Evolutionary conservation across 2,113 vertebrate species (phyloP).

Genomic region (Opisthocomus hoazin): DNA sequence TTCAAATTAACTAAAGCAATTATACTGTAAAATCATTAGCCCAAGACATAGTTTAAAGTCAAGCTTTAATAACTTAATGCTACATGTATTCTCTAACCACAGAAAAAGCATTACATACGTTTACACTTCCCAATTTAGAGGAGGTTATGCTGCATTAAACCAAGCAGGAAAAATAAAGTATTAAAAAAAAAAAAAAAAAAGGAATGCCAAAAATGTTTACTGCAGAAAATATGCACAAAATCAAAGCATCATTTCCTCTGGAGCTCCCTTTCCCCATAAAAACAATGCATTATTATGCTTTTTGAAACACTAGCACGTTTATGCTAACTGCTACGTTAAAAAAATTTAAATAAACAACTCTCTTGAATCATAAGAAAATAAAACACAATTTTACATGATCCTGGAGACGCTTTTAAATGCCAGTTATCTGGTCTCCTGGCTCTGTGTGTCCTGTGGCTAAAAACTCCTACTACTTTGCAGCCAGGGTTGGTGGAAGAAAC

Average conservation of each 20-base stretch:
- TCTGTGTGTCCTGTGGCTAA: background rate
- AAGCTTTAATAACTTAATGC: slow-evolving; percentile 67
- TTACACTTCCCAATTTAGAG: slow-evolving; percentile 57
- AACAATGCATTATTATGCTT: background rate
- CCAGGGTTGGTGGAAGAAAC: background rate
- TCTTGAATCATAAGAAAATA: background rate
- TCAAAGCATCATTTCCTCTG: background rate
- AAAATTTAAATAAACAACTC: background rate
- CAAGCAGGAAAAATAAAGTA: slow-evolving; percentile 28
- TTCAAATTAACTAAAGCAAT: slow-evolving; percentile 65
- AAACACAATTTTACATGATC: background rate
- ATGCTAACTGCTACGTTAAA: background rate
- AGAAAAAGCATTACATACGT: slow-evolving; percentile 60
- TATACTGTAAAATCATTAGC: slow-evolving; percentile 69
- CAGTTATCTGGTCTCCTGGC: background rate
- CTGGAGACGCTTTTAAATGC: background rate
- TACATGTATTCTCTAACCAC: slow-evolving; percentile 58
- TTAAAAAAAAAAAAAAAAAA: background rate
- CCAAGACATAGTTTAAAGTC: slow-evolving; percentile 66
- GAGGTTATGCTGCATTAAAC: slow-evolving; percentile 62
- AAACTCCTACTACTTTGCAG: background rate
- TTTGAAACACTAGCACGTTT: background rate
- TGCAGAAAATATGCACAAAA: background rate
- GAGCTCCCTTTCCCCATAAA: background rate
- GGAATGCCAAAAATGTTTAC: background rate